Conservation (phyloP, 2,888 invertebrate species). For the Acleris literana region DNA sequence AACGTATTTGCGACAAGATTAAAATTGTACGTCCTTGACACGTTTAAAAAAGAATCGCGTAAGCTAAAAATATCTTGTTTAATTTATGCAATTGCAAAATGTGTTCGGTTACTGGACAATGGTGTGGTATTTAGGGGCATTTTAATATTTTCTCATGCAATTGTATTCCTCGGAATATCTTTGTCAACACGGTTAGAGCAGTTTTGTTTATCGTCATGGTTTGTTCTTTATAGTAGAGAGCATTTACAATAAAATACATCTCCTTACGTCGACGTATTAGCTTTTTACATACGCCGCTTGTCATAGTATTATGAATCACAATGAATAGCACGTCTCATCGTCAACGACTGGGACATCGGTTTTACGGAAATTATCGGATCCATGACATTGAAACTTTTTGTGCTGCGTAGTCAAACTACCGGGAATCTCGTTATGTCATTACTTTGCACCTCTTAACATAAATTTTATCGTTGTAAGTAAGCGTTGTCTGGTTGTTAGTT, state of each 20-base stretch:
- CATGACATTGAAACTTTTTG: conserved; percentile 37
- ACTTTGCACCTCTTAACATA: conserved; percentile 18
- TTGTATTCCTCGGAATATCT: too few relatives aligned
- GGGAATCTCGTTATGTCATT: conserved; percentile 35
- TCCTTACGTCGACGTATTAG: too few relatives aligned
- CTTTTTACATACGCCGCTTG: too few relatives aligned
- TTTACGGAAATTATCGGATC: conserved; percentile 36
- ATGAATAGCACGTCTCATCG: conserved; percentile 7
- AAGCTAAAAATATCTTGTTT: conserved; percentile 29
- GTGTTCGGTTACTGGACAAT: not conserved
- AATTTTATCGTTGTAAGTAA: not conserved
- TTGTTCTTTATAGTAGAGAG: too few relatives aligned
- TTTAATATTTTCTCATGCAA: too few relatives aligned
- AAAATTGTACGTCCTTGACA: conserved; percentile 33
- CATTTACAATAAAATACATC: too few relatives aligned
- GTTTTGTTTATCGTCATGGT: too few relatives aligned
- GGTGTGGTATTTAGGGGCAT: not conserved
- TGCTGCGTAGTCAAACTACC: conserved; percentile 31
- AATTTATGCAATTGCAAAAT: conserved; percentile 18
- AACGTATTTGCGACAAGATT: conserved; percentile 25
- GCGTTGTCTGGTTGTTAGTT: not conserved
- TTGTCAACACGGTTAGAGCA: too few relatives aligned
- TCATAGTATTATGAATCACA: too few relatives aligned
- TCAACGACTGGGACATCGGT: conserved; percentile 25
- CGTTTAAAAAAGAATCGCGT: conserved; percentile 30